A percentile compares a stretch with the other conserved stretches of the same genome.
These are phyloP conservation scores for Tympanoctomys barrerae DNA, from an alignment of 2,797 vertebrate genomes.

Conservation along the genomic window DNA sequence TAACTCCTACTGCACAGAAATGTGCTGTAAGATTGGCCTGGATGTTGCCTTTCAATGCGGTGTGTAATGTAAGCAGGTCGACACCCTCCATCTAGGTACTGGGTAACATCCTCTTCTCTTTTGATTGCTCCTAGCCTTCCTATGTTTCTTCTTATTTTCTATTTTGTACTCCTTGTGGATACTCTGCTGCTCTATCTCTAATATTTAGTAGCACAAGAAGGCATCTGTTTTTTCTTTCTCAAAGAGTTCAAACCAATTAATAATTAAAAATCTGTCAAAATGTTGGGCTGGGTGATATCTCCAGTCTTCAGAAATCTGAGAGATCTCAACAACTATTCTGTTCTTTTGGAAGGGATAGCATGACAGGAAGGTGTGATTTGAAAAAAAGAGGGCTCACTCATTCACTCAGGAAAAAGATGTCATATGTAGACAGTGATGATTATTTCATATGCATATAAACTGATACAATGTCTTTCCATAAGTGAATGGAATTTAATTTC, in stretches of 20 bases:
- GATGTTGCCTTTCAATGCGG: background rate
- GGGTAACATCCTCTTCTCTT: background rate
- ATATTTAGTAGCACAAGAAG: background rate
- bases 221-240: background rate
- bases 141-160: background rate
- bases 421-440: background rate
- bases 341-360: background rate
- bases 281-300: background rate
- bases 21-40: background rate
- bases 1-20: background rate
- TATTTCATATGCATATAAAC: background rate
- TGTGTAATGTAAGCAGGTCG: background rate
- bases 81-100: too few species aligned
- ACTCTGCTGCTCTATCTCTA: background rate
- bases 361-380: background rate
- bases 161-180: background rate
- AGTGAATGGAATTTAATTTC: slow-evolving; percentile 1
- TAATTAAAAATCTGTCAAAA: background rate
- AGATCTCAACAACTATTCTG: background rate
- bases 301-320: background rate
- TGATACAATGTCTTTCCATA: background rate
- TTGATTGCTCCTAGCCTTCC: too few species aligned
- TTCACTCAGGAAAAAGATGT: background rate
- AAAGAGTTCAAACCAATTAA: background rate
- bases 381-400: background rate